A percentile compares a stretch with the other conserved stretches of the same genome.
phyloP scores from a whole-genome alignment of 2,797 vertebrate genomes.

The Hephaestus fuliginosus region DNA sequence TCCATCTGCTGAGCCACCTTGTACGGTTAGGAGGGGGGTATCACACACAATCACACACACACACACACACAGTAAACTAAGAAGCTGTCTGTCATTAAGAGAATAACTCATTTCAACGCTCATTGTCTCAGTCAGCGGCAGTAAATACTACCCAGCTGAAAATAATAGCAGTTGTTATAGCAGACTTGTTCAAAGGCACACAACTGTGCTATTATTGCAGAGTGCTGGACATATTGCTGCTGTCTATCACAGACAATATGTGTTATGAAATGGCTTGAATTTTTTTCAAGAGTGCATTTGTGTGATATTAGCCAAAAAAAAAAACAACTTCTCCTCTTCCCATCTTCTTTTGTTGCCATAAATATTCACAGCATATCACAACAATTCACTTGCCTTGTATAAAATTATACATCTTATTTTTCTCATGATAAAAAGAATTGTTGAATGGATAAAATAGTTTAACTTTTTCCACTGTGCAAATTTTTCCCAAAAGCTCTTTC shows the following conservation, averaged over 20 bases:
- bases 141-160: slow-evolving; percentile 59
- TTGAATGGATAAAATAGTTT: neutral
- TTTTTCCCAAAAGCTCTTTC: neutral
- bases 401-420: neutral
- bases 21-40: slow-evolving; percentile 47
- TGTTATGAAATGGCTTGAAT: neutral
- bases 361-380: neutral
- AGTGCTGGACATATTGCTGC: slow-evolving; percentile 7
- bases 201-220: slow-evolving; percentile 26
- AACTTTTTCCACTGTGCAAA: slow-evolving; percentile 7
- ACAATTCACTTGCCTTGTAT: neutral
- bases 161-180: slow-evolving; percentile 50
- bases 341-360: neutral
- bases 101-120: slow-evolving; percentile 58
- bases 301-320: neutral
- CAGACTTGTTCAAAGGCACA: slow-evolving; percentile 32
- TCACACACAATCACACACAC: slow-evolving; percentile 18
- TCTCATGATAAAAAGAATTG: neutral
- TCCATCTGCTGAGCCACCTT: slow-evolving; percentile 75
- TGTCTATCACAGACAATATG: slow-evolving; percentile 13
- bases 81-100: slow-evolving; percentile 57
- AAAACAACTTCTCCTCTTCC: neutral
- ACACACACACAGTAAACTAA: slow-evolving; percentile 32
- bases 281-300: neutral
- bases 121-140: slow-evolving; percentile 51